Percentiles rank a stretch among this genome's conserved stretches.
phyloP scores from a whole-genome alignment of 2,888 invertebrate genomes.

The Euplagia quadripunctaria region DNA sequence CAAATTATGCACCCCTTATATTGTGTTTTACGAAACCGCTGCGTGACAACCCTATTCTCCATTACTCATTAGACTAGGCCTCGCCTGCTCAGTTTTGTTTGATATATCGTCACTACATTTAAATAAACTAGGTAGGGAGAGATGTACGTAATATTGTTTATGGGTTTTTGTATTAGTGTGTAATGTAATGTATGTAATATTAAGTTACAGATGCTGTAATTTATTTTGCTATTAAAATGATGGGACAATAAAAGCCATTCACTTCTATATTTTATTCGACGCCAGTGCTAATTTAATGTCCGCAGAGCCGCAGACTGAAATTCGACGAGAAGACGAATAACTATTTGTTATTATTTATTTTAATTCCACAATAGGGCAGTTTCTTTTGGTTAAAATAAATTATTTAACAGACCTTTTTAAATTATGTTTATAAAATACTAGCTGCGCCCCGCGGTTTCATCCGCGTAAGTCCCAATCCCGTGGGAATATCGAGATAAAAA shows the following conservation, averaged over 20 bases:
- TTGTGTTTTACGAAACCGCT: neutral
- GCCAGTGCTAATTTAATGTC: neutral
- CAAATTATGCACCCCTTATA: neutral
- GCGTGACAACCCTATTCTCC: slow-evolving; percentile 26
- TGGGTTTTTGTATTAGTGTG: neutral
- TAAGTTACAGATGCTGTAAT: neutral
- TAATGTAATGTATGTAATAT: too few species aligned
- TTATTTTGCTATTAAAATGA: neutral
- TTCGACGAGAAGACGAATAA: too few species aligned
- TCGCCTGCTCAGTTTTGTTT: slow-evolving; percentile 17
- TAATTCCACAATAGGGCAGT: too few species aligned
- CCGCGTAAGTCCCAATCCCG: too few species aligned
- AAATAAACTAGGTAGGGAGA: neutral
- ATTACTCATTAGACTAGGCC: slow-evolving; percentile 35
- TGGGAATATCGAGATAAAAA: too few species aligned
- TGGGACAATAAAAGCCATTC: neutral
- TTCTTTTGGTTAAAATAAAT: too few species aligned
- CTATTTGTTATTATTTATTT: too few species aligned
- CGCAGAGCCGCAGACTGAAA: too few species aligned
- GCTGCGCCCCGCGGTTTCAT: too few species aligned
- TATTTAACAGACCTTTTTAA: too few species aligned
- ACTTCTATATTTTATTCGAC: neutral
- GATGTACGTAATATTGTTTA: neutral
- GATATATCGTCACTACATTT: slow-evolving; percentile 12
- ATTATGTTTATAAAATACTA: too few species aligned